phyloP scores from a whole-genome alignment of 2,113 vertebrate species.

The Lagenorhynchus albirostris region DNA sequence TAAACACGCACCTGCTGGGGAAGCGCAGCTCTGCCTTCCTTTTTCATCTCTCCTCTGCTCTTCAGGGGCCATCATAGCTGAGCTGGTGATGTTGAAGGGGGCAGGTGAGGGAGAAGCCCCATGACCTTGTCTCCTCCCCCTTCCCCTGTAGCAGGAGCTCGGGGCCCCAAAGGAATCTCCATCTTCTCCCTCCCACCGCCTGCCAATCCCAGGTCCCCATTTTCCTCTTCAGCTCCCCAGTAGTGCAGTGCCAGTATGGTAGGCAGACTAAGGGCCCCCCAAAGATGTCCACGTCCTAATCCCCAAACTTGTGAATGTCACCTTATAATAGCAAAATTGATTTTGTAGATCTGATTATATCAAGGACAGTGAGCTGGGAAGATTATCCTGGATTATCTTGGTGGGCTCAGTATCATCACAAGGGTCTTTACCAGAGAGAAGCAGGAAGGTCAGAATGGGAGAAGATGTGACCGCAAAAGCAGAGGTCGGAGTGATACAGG shows the following conservation, averaged over 20 bases:
- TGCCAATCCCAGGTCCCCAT: not conserved
- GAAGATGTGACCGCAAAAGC: not conserved
- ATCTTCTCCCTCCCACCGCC: not conserved
- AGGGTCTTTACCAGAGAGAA: not conserved
- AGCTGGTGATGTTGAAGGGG: not conserved
- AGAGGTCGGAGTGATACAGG: not conserved
- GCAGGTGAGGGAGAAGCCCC: not conserved
- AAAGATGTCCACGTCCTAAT: not conserved
- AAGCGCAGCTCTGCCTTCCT: not conserved
- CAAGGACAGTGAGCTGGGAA: not conserved
- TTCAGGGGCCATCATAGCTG: not conserved
- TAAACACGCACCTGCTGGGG: not conserved
- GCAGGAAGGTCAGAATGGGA: not conserved
- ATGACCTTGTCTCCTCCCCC: not conserved
- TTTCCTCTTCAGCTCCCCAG: not conserved
- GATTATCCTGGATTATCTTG: not conserved
- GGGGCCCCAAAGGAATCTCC: not conserved
- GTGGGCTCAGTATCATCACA: not conserved
- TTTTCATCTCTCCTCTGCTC: not conserved
- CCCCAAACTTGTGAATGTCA: not conserved
- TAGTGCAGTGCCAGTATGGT: not conserved
- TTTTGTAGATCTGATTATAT: not conserved
- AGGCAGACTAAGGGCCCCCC: not conserved
- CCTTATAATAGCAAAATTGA: not conserved
- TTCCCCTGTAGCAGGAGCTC: not conserved